These are phyloP conservation scores for Lithobates sylvaticus DNA, from an alignment of 2,797 vertebrate species.

Conservation along the genomic window DNA sequence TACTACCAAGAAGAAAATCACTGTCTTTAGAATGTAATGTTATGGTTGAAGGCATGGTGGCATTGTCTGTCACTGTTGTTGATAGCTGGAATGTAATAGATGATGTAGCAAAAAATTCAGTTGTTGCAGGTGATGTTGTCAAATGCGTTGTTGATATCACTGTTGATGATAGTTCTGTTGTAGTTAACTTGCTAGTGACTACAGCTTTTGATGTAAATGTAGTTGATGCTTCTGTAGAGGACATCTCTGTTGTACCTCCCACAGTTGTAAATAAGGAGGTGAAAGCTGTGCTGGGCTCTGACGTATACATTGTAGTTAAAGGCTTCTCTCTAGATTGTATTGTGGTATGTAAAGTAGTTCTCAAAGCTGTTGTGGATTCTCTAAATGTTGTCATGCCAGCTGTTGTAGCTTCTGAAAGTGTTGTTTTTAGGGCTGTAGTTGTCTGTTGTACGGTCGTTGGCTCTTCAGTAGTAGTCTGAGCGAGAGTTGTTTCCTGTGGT, in stretches of 20 bases:
- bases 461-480: not conserved
- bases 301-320: not conserved
- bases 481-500: not conserved
- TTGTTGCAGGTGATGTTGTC: not conserved
- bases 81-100: not conserved
- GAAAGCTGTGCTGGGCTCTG: conserved; percentile 4
- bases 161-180: not conserved
- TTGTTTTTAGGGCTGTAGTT: not conserved
- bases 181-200: not conserved
- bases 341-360: not conserved
- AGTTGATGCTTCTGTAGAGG: not conserved
- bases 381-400: conserved; percentile 1
- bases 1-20: not conserved
- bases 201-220: conserved; percentile 9
- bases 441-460: not conserved
- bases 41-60: rapidly evolving
- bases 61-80: not conserved
- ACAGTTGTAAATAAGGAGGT: conserved; percentile 8
- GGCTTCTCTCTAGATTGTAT: not conserved
- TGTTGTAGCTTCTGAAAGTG: not conserved
- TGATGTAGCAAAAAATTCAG: not conserved
- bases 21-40: rapidly evolving
- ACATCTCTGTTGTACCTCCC: not conserved
- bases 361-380: conserved; percentile 35
- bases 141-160: not conserved